These are phyloP conservation scores for Linnaemya vulpina DNA, from an alignment of 2,888 invertebrate species.

Conservation along the genomic window DNA sequence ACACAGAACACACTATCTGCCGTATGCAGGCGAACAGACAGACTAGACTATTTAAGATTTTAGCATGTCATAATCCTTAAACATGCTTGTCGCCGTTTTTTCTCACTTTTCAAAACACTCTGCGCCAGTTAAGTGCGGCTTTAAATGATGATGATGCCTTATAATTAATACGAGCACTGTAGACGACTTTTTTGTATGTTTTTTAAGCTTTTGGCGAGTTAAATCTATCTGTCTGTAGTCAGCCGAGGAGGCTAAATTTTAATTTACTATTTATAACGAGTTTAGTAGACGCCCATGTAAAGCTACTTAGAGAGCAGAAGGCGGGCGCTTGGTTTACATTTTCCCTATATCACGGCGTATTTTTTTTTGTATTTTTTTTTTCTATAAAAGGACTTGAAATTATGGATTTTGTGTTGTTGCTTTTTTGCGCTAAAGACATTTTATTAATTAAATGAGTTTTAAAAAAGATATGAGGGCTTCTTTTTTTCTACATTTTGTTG, in stretches of 20 bases:
- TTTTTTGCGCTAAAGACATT: conserved; percentile 50
- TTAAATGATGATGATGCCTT: conserved; percentile 57
- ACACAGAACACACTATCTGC: not conserved
- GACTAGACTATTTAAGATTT: conserved; percentile 40
- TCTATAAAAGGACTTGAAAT: conserved; percentile 40
- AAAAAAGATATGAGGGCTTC: conserved; percentile 35
- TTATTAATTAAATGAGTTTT: conserved; percentile 69
- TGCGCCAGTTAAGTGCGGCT: conserved; percentile 26
- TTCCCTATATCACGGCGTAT: not conserved
- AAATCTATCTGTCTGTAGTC: conserved; percentile 15
- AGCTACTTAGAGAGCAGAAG: conserved; percentile 66
- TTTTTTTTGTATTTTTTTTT: conserved; percentile 7
- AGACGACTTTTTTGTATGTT: conserved; percentile 35
- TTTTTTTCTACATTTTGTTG: conserved; percentile 2
- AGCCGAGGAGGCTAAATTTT: conserved; percentile 50
- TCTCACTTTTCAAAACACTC: conserved; percentile 25
- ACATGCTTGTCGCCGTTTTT: conserved; percentile 59
- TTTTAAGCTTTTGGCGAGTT: conserved; percentile 38
- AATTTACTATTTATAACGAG: conserved; percentile 70
- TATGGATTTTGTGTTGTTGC: conserved; percentile 20
- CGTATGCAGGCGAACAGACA: not conserved
- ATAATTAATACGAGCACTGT: conserved; percentile 68
- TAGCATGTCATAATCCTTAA: conserved; percentile 71
- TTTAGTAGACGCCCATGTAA: conserved; percentile 70
- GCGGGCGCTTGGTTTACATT: conserved; percentile 64